phyloP scores from a whole-genome alignment of 2,888 invertebrate genomes.

The Hyposoter didymator region DNA sequence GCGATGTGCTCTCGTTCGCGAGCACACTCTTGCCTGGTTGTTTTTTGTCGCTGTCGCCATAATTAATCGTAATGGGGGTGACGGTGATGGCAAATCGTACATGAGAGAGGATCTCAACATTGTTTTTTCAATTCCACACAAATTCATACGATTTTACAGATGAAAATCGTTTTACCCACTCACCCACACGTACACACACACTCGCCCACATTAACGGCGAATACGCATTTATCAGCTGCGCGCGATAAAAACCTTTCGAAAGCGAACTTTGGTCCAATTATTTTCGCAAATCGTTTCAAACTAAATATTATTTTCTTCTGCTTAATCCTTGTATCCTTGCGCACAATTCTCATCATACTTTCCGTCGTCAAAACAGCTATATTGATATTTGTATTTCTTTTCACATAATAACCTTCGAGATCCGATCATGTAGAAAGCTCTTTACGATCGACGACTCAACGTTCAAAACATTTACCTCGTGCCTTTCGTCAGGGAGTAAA shows the following conservation, averaged over 20 bases:
- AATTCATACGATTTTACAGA: constrained; percentile 28
- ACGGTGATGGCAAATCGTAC: constrained; percentile 33
- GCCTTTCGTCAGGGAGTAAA: constrained; percentile 34
- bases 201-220: constrained; percentile 8
- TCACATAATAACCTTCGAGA: constrained; percentile 19
- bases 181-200: constrained; percentile 14
- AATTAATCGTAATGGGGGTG: constrained; percentile 26
- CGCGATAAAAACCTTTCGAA: constrained; percentile 62
- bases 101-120: constrained; percentile 24
- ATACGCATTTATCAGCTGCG: constrained; percentile 57
- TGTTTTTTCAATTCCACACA: constrained; percentile 29
- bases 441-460: constrained; percentile 17
- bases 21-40: constrained; percentile 6
- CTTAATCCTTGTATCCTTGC: neutral
- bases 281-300: constrained; percentile 54
- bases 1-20: constrained; percentile 1
- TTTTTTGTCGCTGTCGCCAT: constrained; percentile 16
- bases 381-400: constrained; percentile 5
- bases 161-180: constrained; percentile 39
- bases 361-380: constrained; percentile 22
- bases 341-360: constrained; percentile 37
- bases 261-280: constrained; percentile 70
- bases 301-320: constrained; percentile 15
- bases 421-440: constrained; percentile 26
- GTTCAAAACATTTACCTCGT: neutral